Evolutionary conservation across 2,797 vertebrate species (phyloP), one percentile per base, ranked within the genome.

Genomic region (Pipistrellus pipistrellus): DNA sequence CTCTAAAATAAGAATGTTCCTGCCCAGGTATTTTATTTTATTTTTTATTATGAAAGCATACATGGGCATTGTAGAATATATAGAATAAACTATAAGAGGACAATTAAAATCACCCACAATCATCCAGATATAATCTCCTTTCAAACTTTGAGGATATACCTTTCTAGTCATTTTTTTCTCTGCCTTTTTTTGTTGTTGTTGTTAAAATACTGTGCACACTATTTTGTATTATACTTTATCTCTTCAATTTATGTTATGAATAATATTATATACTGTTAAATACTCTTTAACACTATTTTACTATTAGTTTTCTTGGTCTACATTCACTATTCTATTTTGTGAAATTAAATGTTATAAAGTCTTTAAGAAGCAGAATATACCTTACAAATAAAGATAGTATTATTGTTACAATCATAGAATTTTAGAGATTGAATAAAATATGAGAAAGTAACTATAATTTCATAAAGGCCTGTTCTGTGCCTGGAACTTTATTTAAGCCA

Each of bases 371-470:
- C 12, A 91, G 2, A 84, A 55, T 71, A 27, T 89, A 77, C 25
- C 15, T 83, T 73, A 44, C 90, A 95, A 89, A 66, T 85, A 85
- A 92, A 93, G 27, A 6, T 46, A 46, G 66, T 69, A 41, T 84
- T 55, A 78, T 44, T 38, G 35, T 76, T 85, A n/a, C 3, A 87
- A 51, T 71, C 90, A 66, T 25, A 84, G 46, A 78, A 88, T 80
- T 86, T 76, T 81, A 80, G 68, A 86, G 32, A 62, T 41, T 87
- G 51, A 81, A 95, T 82, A 73, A 82, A 95, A 85, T 38, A 27
- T 82, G 30, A 82, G 8, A 41, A 57, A 53, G 11, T 81, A 82
- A 71, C 72, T 44, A 69, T 57, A 21, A 76, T 91, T 94, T 83
- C 71, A 13, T 27, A 57, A 88, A 68, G 13, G 1, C 72, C 48